Evolutionary conservation across 2,797 vertebrate species (phyloP).

Genomic region (Rhodeus uyekii): DNA sequence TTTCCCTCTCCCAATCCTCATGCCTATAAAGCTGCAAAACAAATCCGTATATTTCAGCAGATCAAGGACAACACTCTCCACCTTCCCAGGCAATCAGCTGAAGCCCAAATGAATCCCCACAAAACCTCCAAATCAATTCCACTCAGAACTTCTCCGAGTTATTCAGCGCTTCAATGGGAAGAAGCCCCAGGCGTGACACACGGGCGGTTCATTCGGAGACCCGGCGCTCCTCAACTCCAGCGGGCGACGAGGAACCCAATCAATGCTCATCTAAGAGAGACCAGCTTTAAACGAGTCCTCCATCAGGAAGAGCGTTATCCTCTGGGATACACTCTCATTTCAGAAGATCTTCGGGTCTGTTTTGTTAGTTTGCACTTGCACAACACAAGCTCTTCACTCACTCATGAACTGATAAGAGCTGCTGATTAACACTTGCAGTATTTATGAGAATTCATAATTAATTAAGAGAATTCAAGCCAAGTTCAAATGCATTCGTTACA

Average conservation of each 20-base stretch:
- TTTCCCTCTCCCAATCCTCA: not conserved
- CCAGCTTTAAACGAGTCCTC: slow-evolving; percentile 27
- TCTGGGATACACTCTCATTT: not conserved
- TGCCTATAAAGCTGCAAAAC: not conserved
- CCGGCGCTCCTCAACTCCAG: not conserved
- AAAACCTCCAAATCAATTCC: slow-evolving; percentile 11
- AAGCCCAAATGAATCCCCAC: slow-evolving; percentile 18
- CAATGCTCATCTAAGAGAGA: slow-evolving; percentile 57
- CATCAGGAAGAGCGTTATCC: slow-evolving; percentile 7
- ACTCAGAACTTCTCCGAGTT: not conserved
- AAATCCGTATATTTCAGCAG: not conserved
- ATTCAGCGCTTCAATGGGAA: slow-evolving; percentile 19
- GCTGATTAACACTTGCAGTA: not conserved
- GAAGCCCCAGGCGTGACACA: not conserved
- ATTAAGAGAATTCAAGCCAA: not conserved
- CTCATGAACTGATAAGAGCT: not conserved
- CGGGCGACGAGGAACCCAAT: slow-evolving; percentile 32
- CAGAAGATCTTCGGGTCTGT: not conserved
- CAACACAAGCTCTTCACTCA: not conserved
- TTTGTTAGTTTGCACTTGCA: not conserved
- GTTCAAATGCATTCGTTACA: not conserved
- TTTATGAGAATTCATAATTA: too few relatives aligned
- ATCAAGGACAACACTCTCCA: not conserved
- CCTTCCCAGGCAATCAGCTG: not conserved
- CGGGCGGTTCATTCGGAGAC: not conserved